Base-by-base conservation (phyloP, 2,113 vertebrate genomes). In the Macaca nemestrina region DNA sequence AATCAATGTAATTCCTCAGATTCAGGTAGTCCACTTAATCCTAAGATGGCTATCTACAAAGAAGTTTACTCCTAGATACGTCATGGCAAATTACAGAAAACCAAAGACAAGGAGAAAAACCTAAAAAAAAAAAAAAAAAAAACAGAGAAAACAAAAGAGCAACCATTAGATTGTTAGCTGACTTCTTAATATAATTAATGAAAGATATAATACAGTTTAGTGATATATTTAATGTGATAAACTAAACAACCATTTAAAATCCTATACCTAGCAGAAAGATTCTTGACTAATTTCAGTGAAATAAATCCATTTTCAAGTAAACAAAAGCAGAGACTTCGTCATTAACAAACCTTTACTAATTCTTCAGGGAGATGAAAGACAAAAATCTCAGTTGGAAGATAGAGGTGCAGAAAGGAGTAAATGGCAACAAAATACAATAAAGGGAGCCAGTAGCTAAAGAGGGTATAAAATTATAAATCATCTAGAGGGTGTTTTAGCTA, bases 21-120 rank as follows among this genome's bases (percentile, higher is more conserved):
- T 84, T 95, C 38, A 96, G 73, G 32, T 88, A 83, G 3, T 90
- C 57, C 23, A n/a, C 8, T 90, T 78, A 83, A 80, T 79, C 52
- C 55, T 78, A 64, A 92, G 30, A 8, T 43, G 79, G 20, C 30
- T 88, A n/a, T 38, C 6, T 81, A 50, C 22, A 73, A 84, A 79
- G 83, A 50, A 91, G n/a, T 64, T 11, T 5, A 68, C 32, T 91
- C 61, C 11, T 75, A 55, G 88, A n/a, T 17, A 76, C n/a, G 92
- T 50, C 7, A 88, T 94, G 18, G 32, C 35, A 91, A 88, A 88
- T 94, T 82, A 96, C 30, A 88, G 72, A 68, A 85, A 92, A 52
- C 48, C 20, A 90, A 55, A 91, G 8, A 45, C 17, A 95, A 40
- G 48, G 38, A 92, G 35, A 73, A 68, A 80, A 88, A 40, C 30